phyloP scores from a whole-genome alignment of 2,888 invertebrate species.

The Graphium colonna region DNA sequence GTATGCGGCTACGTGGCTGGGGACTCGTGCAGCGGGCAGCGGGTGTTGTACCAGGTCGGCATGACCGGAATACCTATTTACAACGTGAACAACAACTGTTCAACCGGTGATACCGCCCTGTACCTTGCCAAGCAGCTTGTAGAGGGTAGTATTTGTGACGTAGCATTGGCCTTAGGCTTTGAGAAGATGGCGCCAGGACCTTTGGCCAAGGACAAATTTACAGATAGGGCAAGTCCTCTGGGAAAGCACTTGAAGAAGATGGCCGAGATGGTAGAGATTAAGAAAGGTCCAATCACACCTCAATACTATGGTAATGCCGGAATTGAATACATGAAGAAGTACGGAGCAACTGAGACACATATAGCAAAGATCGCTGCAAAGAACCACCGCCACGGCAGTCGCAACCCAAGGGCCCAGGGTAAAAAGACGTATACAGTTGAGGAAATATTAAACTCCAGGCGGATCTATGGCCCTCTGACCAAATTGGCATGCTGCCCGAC shows the following conservation, averaged over 20 bases:
- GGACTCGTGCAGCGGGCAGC: constrained; percentile 96
- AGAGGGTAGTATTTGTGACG: constrained; percentile 93
- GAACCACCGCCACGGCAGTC: constrained; percentile 97
- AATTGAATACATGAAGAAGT: constrained; percentile 96
- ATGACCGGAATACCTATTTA: constrained; percentile 98
- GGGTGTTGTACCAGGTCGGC: constrained; percentile 95
- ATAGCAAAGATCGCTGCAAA: constrained; percentile 98
- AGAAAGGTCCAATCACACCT: constrained; percentile 91
- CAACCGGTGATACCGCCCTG: constrained; percentile 96
- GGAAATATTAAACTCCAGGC: constrained; percentile 93
- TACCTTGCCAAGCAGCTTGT: constrained; percentile 94
- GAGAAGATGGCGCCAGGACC: constrained; percentile 99
- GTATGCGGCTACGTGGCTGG: constrained; percentile 96
- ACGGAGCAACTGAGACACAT: constrained; percentile 95
- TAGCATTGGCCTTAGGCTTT: constrained; percentile 96
- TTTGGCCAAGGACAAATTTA: constrained; percentile 84
- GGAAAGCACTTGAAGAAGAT: constrained; percentile 94
- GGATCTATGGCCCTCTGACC: constrained; percentile 94
- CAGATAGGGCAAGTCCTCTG: constrained; percentile 93
- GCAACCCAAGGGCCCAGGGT: constrained; percentile 98
- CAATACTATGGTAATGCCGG: constrained; percentile 99
- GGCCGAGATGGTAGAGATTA: constrained; percentile 89
- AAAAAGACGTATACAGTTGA: constrained; percentile 94
- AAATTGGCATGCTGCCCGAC: constrained; percentile 99
- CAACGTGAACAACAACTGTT: constrained; percentile 99